A percentile compares a stretch with the other conserved stretches of the same genome.
phyloP scores from a whole-genome alignment of 2,888 invertebrate genomes.

The Polylopha cassiicola region DNA sequence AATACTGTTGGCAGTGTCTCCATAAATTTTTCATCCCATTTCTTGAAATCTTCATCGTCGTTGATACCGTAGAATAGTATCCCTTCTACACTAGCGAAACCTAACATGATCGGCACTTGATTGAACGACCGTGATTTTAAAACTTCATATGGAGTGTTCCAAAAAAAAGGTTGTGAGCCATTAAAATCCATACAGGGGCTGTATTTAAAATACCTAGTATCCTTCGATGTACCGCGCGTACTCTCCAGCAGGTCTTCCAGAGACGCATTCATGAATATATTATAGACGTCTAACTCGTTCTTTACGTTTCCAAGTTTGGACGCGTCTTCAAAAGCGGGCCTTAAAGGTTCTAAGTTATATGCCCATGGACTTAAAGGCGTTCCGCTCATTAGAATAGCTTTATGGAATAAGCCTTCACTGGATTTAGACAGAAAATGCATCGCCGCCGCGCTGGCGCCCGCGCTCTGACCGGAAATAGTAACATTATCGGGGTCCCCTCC shows the following conservation, averaged over 20 bases:
- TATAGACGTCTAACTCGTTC: conserved; percentile 40
- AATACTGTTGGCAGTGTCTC: conserved; percentile 58
- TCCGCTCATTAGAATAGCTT: conserved; percentile 61
- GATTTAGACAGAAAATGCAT: conserved; percentile 56
- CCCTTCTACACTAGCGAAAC: conserved; percentile 54
- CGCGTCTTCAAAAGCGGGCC: conserved; percentile 48
- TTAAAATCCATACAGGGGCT: conserved; percentile 56
- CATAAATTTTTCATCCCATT: conserved; percentile 48
- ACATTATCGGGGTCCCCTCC: conserved; percentile 69
- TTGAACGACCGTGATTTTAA: conserved; percentile 53
- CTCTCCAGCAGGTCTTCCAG: conserved; percentile 41
- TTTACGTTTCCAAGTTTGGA: conserved; percentile 40
- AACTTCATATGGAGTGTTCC: conserved; percentile 52
- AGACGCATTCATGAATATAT: conserved; percentile 42
- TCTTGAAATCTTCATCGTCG: conserved; percentile 39
- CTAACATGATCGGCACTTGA: conserved; percentile 59
- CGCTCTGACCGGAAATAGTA: conserved; percentile 63
- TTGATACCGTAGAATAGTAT: conserved; percentile 57
- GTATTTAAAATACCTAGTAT: conserved; percentile 59
- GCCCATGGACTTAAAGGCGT: conserved; percentile 58
- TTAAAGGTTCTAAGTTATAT: conserved; percentile 48
- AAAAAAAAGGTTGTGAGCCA: conserved; percentile 52
- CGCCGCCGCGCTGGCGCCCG: conserved; percentile 56
- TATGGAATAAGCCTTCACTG: conserved; percentile 60
- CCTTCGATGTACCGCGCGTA: conserved; percentile 46